A percentile compares a stretch with the other conserved stretches of the same genome.
phyloP scores from a whole-genome alignment of 2,113 vertebrate species.

The Siniperca knerii region DNA sequence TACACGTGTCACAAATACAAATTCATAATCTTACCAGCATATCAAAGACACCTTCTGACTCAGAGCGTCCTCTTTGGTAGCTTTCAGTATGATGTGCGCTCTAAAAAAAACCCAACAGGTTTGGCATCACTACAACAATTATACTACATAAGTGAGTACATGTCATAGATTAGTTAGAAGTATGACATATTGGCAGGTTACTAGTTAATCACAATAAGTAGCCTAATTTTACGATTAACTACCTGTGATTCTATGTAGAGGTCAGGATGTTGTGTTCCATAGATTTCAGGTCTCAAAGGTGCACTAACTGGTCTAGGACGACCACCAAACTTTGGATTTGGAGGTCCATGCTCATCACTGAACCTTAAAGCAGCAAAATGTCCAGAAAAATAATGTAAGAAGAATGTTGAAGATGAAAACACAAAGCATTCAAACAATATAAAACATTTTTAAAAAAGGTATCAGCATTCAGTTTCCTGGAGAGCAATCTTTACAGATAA shows the following conservation, averaged over 20 bases:
- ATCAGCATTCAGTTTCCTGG: neutral
- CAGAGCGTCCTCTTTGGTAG: conserved; percentile 37
- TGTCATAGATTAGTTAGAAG: neutral
- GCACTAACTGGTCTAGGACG: neutral
- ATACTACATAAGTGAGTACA: neutral
- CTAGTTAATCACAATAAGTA: neutral
- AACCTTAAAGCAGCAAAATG: conserved; percentile 41
- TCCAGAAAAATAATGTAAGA: neutral
- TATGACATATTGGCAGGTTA: neutral
- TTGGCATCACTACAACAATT: neutral
- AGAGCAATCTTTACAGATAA: neutral
- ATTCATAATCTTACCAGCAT: conserved; percentile 73
- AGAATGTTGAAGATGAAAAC: neutral
- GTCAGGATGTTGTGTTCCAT: conserved; percentile 36
- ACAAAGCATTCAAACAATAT: neutral
- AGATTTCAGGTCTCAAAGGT: conserved; percentile 22
- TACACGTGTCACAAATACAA: neutral
- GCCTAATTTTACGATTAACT: neutral
- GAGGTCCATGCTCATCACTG: conserved; percentile 17
- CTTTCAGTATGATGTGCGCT: conserved; percentile 25
- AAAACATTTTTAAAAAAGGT: neutral
- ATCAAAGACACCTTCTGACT: conserved; percentile 72
- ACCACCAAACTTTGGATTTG: conserved; percentile 33
- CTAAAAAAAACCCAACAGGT: conserved; percentile 45
- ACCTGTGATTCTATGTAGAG: conserved; percentile 57